Percentiles rank a stretch among this genome's conserved stretches.
phyloP scores from a whole-genome alignment of 1,140 invertebrate species.

The Drosophila tani region DNA sequence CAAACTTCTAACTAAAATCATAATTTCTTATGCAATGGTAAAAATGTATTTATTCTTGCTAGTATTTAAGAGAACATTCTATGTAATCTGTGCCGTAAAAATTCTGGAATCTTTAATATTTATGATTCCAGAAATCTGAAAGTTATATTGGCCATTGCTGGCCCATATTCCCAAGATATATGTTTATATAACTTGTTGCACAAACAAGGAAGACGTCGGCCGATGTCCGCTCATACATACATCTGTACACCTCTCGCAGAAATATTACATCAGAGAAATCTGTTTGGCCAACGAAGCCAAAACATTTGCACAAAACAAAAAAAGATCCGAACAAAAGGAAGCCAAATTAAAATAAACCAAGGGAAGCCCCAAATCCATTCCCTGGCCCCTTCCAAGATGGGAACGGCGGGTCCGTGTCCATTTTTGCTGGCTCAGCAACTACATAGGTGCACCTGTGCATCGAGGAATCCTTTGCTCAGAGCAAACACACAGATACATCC shows the following conservation, averaged over 20 bases:
- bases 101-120: neutral
- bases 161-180: constrained; percentile 22
- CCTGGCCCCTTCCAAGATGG: constrained; percentile 39
- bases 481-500: constrained; percentile 62
- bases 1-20: no score
- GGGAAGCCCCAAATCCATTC: constrained; percentile 31
- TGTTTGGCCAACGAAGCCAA: constrained; percentile 67
- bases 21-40: no score
- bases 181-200: constrained; percentile 56
- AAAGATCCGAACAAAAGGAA: constrained; percentile 27
- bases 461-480: constrained; percentile 72
- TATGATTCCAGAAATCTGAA: neutral
- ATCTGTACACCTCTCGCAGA: constrained; percentile 27
- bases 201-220: constrained; percentile 43
- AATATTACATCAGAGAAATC: constrained; percentile 70
- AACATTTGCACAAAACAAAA: constrained; percentile 69
- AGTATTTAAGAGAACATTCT: no score
- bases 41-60: no score
- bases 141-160: constrained; percentile 13
- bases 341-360: constrained; percentile 77
- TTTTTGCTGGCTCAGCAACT: constrained; percentile 70
- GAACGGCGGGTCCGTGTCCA: constrained; percentile 25
- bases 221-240: constrained; percentile 15
- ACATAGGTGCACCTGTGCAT: constrained; percentile 74
- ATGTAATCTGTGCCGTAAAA: no score